Percentiles rank a stretch among this genome's conserved stretches.
Evolutionary conservation across 2,888 invertebrate species (phyloP).

Genomic region (Electrophaes corylata): DNA sequence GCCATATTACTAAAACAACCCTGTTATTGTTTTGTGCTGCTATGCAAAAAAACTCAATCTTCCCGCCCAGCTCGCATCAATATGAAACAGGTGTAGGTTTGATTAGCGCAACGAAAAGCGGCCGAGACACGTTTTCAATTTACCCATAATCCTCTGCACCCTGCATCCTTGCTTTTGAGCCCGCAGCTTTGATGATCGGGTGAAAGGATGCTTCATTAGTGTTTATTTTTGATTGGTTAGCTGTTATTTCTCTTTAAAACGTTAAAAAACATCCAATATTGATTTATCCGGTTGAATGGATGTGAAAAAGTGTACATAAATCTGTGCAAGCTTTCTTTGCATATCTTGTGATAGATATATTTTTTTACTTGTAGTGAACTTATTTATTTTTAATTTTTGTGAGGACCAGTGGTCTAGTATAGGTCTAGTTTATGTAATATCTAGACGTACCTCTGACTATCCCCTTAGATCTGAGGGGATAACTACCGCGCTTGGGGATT

Average conservation of each 20-base stretch:
- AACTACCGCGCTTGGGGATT: too few species aligned
- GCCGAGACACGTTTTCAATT: slow-evolving; percentile 43
- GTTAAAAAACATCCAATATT: neutral
- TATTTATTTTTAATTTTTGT: too few species aligned
- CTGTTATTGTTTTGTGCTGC: neutral
- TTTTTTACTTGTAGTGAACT: too few species aligned
- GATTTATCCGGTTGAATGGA: too few species aligned
- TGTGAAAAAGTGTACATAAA: neutral
- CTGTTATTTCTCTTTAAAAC: neutral
- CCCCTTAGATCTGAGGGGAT: too few species aligned
- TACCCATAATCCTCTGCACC: slow-evolving; percentile 34
- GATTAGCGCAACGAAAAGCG: slow-evolving; percentile 35
- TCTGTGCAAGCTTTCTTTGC: neutral
- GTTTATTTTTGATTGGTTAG: slow-evolving; percentile 18
- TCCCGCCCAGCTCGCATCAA: slow-evolving; percentile 5
- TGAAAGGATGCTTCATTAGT: slow-evolving; percentile 28
- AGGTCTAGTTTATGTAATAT: too few species aligned
- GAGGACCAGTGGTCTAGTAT: too few species aligned
- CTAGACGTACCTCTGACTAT: too few species aligned
- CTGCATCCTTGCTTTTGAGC: slow-evolving; percentile 34
- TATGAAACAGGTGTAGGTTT: slow-evolving; percentile 30
- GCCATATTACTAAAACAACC: neutral
- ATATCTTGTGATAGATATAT: too few species aligned
- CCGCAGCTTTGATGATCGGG: slow-evolving; percentile 22
- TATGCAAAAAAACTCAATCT: slow-evolving; percentile 9